Evolutionary conservation across 1,140 invertebrate species (phyloP).

Genomic region (Aleiodes sp.): DNA sequence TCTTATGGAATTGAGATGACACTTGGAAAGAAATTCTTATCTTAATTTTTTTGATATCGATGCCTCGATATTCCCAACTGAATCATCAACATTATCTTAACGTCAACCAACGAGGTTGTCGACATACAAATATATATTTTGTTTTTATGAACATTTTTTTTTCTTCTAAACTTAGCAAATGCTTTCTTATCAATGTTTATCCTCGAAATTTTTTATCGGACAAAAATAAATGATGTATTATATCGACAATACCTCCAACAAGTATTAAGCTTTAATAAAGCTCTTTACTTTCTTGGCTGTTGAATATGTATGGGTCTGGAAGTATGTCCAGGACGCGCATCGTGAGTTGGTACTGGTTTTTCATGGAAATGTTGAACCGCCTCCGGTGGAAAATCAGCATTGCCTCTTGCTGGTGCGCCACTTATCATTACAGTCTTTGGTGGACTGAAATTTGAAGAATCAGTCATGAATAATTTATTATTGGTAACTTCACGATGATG

Average conservation of each 20-base stretch:
- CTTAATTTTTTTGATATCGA: not conserved
- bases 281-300: conserved; percentile 81
- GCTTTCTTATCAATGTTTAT: not conserved
- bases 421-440: conserved; percentile 81
- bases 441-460: conserved; percentile 64
- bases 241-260: not conserved
- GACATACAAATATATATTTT: too few relatives aligned
- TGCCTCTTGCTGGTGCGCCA: conserved; percentile 81
- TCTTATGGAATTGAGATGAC: not conserved
- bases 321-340: conserved; percentile 68
- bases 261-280: not conserved
- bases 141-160: not conserved
- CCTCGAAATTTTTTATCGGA: not conserved
- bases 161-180: not conserved
- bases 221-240: not conserved
- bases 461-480: conserved; percentile 35
- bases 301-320: conserved; percentile 73
- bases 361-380: conserved; percentile 84
- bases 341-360: conserved; percentile 75
- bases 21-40: not conserved
- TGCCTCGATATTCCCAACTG: not conserved
- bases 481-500: conserved; percentile 58
- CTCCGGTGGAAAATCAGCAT: conserved; percentile 87
- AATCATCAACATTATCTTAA: not conserved
- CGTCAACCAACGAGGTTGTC: not conserved